Conservation (phyloP, 2,113 vertebrate species). For the Chauna torquata region DNA sequence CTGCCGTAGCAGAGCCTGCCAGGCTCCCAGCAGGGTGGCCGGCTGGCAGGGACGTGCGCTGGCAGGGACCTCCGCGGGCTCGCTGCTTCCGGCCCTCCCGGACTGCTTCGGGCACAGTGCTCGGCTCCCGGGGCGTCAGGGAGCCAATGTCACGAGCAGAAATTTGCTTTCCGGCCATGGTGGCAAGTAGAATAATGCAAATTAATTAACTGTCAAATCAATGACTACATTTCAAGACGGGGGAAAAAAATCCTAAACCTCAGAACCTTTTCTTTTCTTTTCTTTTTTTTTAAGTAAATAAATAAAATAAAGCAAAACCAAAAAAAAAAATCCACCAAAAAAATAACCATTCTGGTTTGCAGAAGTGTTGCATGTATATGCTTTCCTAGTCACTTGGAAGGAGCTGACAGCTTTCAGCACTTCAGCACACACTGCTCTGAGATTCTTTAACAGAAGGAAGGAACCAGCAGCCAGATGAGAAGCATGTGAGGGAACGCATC, state of each 20-base stretch:
- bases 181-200: background rate
- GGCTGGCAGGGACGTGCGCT: background rate
- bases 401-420: slow-evolving; percentile 65
- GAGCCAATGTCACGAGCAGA: background rate
- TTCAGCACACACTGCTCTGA: slow-evolving; percentile 25
- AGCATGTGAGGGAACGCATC: slow-evolving; percentile 58
- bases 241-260: background rate
- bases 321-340: too few species aligned
- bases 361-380: background rate
- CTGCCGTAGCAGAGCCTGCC: background rate
- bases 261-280: background rate
- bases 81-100: background rate
- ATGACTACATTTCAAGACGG: background rate
- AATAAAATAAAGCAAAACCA: background rate
- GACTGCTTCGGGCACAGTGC: too few species aligned
- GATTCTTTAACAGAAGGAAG: slow-evolving; percentile 42
- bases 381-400: background rate
- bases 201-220: background rate
- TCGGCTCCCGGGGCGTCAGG: background rate
- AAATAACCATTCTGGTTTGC: background rate
- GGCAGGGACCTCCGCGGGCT: background rate
- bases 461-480: slow-evolving; percentile 54
- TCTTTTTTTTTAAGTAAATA: too few species aligned
- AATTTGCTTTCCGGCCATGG: background rate
- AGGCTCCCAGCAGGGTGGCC: background rate